Evolutionary conservation across 2,888 invertebrate genomes (phyloP), one percentile per base, ranked within the genome.

Genomic region (Phytoseiulus persimilis): DNA sequence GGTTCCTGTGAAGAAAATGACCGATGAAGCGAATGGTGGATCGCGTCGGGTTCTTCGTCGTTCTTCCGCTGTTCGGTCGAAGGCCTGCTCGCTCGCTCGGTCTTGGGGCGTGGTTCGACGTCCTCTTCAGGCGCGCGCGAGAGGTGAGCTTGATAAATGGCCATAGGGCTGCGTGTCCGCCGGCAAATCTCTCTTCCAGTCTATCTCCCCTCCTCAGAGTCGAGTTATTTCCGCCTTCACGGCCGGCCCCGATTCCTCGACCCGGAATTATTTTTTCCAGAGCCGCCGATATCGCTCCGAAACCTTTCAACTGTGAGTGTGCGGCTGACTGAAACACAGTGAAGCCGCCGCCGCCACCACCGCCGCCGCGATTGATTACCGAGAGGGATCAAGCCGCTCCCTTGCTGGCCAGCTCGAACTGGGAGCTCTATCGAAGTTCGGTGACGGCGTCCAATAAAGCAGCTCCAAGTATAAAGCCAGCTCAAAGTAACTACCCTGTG

Each of bases 131-230:
- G 18, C 39, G 39, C 65, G 65, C 65, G 65, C 5, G 65, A 65
- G 65, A 65, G 65, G 65, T 65, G 65, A 65, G 65, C 65, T 65
- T 65, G 65, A 65, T 65, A 65, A 65, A 65, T 65, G 65, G 65
- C 65, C 28, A 65, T 65, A 65, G 65, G 28, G 65, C 65, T 28
- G 65, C 65, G 65, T 65, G 65, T 65, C 65, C 65, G 65, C 28
- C 65, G 65, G 65, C 65, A 28, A 65, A 65, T 65, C 65, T 65
- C 65, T 65, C 65, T 65, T 14, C 65, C 28, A 65, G 65, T 65
- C 28, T 28, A 65, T 65, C 65, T 65, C 18, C 65, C 23, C 65
- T 65, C 2, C 28, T 23, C 65, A 18, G 65, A 18, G 5, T 28
- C 23, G 65, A 28, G 65, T 65, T 23, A 1, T 28, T 28, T 39